phyloP scores from a whole-genome alignment of 2,113 vertebrate species.

The Nesoenas mayeri region DNA sequence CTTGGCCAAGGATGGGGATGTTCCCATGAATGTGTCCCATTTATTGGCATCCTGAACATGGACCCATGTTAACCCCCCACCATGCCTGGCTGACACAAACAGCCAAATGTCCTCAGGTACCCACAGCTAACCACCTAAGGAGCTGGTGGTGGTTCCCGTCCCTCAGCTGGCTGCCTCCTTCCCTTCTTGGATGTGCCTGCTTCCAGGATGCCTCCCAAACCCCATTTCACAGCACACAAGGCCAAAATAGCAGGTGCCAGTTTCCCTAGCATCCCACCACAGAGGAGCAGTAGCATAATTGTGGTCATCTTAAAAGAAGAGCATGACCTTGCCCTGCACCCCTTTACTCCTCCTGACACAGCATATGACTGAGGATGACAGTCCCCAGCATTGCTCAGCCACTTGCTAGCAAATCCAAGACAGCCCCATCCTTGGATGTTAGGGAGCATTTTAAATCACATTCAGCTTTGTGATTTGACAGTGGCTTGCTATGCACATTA shows the following conservation, averaged over 20 bases:
- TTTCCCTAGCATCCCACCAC: too few relatives aligned
- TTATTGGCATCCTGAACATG: fast-evolving
- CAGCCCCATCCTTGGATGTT: fast-evolving
- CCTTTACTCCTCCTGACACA: background rate
- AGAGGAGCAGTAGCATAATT: background rate
- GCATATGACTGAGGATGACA: fast-evolving
- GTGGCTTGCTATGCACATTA: background rate
- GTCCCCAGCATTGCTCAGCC: background rate
- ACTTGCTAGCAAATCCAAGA: background rate
- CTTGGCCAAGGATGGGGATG: background rate
- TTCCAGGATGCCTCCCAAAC: background rate
- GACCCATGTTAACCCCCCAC: background rate
- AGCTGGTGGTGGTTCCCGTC: background rate
- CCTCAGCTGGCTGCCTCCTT: background rate
- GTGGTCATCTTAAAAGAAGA: background rate
- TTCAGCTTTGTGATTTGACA: background rate
- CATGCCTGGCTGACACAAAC: fast-evolving
- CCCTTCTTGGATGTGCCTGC: background rate
- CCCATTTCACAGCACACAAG: background rate
- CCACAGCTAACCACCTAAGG: background rate
- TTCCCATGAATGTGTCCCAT: too few relatives aligned
- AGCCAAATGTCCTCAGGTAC: background rate
- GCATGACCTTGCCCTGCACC: fast-evolving
- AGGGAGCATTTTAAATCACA: background rate
- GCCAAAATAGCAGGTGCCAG: background rate